Evolutionary conservation across 2,797 vertebrate genomes (phyloP).

Genomic region (Cephalopachus bancanus): DNA sequence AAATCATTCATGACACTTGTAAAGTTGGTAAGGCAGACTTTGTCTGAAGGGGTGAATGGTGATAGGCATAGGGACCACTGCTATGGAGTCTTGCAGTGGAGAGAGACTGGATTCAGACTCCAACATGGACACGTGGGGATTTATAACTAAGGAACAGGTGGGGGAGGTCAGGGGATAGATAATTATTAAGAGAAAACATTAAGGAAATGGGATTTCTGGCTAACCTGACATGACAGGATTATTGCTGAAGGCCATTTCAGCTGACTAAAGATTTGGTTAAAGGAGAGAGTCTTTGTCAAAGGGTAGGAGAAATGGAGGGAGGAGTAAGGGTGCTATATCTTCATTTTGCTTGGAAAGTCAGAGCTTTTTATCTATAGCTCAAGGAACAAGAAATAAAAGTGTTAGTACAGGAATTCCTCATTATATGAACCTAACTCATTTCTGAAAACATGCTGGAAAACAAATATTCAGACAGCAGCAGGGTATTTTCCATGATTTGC

Average conservation of each 20-base stretch:
- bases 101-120: neutral
- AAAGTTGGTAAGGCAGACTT: neutral
- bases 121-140: neutral
- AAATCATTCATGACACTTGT: neutral
- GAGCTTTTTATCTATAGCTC: slow-evolving; percentile 14
- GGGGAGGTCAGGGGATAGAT: neutral
- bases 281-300: neutral
- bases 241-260: neutral
- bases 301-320: neutral
- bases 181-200: neutral
- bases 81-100: neutral
- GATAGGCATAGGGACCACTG: neutral
- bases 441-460: slow-evolving; percentile 31
- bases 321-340: neutral
- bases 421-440: slow-evolving; percentile 32
- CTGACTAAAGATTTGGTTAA: neutral
- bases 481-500: slow-evolving; percentile 38
- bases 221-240: neutral
- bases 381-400: slow-evolving; percentile 19
- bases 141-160: neutral
- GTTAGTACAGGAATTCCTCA: neutral
- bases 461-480: slow-evolving; percentile 18
- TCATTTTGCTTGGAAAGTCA: neutral
- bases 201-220: neutral
- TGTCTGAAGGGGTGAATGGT: neutral